phyloP scores from a whole-genome alignment of 2,113 vertebrate genomes.

The Clarias gariepinus region DNA sequence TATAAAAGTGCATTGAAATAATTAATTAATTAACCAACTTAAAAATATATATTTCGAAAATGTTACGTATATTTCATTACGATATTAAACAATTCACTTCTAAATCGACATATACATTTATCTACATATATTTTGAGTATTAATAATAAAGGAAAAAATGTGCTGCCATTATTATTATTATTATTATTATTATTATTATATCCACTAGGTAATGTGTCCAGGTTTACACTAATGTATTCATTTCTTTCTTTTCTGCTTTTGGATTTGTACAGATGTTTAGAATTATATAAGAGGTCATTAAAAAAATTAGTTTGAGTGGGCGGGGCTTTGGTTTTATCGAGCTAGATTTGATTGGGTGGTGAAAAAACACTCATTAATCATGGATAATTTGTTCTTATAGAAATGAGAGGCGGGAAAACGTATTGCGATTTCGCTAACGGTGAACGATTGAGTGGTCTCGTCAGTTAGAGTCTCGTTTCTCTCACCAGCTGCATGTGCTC shows the following conservation, averaged over 20 bases:
- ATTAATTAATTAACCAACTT: too few species aligned
- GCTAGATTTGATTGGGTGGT: not conserved
- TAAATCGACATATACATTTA: too few species aligned
- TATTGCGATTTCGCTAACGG: not conserved
- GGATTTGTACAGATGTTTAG: not conserved
- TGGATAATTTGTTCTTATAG: not conserved
- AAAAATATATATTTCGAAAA: too few species aligned
- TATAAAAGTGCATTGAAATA: too few species aligned
- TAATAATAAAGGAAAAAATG: too few species aligned
- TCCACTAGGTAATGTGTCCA: too few species aligned
- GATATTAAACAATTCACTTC: not conserved
- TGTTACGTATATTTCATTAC: not conserved
- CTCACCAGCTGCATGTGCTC: slow-evolving; percentile 52
- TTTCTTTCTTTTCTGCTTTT: not conserved
- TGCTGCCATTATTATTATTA: too few species aligned
- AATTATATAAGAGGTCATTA: too few species aligned
- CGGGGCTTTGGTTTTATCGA: not conserved
- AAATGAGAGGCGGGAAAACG: not conserved
- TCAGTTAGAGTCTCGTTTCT: too few species aligned
- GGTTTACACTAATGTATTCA: too few species aligned
- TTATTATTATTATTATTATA: too few species aligned
- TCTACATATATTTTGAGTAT: too few species aligned
- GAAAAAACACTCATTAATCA: not conserved
- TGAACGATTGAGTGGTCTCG: not conserved
- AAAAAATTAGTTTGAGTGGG: not conserved